Conservation (phyloP, 2,113 vertebrate genomes). For the Archilochus colubris region DNA sequence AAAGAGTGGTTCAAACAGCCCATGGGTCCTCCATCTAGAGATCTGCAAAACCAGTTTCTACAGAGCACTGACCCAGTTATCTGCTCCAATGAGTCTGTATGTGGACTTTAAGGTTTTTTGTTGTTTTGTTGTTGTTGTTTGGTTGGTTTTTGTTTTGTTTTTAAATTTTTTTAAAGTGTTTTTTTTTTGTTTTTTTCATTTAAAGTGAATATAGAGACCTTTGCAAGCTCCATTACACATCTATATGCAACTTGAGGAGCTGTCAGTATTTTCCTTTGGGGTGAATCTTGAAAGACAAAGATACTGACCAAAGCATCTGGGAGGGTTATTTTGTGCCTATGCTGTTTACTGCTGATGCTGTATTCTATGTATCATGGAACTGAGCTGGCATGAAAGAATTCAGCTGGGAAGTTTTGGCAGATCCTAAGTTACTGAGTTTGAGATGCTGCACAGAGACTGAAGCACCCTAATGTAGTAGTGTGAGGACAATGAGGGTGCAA, state of each 20-base stretch:
- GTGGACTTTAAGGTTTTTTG: too few species aligned
- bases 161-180: neutral
- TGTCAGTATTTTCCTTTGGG: neutral
- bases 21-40: neutral
- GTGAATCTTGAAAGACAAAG: neutral
- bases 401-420: neutral
- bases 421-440: neutral
- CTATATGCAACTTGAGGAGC: neutral
- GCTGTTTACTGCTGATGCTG: neutral
- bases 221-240: neutral
- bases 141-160: neutral
- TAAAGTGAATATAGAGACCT: neutral
- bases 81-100: neutral
- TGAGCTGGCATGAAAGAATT: neutral
- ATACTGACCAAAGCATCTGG: neutral
- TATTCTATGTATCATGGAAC: neutral
- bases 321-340: neutral
- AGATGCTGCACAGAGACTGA: neutral
- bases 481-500: neutral
- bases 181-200: neutral
- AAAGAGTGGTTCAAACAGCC: neutral
- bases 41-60: fast-evolving
- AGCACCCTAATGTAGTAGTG: neutral
- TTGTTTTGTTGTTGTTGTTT: too few species aligned
- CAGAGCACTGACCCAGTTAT: neutral